These are phyloP conservation scores for Dromaius novaehollandiae DNA, from an alignment of 2,113 vertebrate species.

Conservation along the genomic window DNA sequence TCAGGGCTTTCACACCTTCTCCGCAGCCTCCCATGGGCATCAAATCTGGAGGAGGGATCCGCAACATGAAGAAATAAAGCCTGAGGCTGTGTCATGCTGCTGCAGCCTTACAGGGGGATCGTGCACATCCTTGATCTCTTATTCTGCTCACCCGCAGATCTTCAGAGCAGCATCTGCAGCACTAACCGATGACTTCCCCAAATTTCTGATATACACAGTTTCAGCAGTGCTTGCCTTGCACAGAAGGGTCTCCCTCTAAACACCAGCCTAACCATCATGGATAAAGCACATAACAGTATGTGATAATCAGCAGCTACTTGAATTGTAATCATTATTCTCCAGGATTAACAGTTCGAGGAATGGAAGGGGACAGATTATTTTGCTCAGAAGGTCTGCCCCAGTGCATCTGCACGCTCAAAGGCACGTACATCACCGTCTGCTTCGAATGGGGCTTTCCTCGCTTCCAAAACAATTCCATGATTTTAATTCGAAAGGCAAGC, in stretches of 20 bases:
- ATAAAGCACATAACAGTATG: neutral
- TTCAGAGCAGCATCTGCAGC: neutral
- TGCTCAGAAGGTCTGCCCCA: neutral
- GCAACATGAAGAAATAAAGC: neutral
- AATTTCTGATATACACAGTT: accelerated
- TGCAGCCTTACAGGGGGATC: neutral
- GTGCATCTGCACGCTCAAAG: neutral
- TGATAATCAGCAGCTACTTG: neutral
- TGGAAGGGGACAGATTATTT: neutral
- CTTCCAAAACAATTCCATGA: neutral
- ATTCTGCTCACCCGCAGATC: neutral
- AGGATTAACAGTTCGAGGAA: neutral
- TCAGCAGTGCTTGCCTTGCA: neutral
- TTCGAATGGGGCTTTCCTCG: neutral
- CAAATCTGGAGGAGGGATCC: neutral
- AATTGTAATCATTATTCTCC: neutral
- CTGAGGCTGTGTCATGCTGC: neutral
- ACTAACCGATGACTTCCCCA: neutral
- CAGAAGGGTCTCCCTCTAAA: neutral
- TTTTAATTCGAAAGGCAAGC: neutral
- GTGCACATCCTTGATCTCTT: neutral
- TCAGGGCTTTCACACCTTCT: neutral
- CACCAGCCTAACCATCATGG: neutral
- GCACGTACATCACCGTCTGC: neutral
- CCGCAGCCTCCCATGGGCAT: neutral